These are phyloP conservation scores for Agrochola litura DNA, from an alignment of 2,888 invertebrate genomes.

Conservation along the genomic window DNA sequence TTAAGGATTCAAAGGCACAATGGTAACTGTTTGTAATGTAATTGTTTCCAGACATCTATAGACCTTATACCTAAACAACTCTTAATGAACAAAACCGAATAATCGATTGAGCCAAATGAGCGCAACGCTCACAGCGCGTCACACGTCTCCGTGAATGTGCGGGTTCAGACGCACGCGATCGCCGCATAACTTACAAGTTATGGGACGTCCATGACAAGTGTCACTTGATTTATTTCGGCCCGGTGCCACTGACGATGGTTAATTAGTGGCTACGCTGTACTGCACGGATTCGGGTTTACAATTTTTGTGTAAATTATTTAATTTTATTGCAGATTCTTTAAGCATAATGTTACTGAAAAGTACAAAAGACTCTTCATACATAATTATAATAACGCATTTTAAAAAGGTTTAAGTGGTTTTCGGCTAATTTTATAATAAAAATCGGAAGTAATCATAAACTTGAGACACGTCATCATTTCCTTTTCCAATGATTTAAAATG, in stretches of 20 bases:
- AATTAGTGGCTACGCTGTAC: constrained; percentile 62
- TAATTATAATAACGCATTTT: too few species aligned
- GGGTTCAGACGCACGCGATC: constrained; percentile 68
- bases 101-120: constrained; percentile 3
- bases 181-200: constrained; percentile 82
- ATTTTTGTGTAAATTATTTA: background rate
- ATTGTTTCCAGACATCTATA: background rate
- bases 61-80: background rate
- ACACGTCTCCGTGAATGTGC: constrained; percentile 21
- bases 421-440: too few species aligned
- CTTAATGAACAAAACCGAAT: background rate
- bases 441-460: background rate
- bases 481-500: background rate
- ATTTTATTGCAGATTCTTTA: background rate
- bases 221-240: constrained; percentile 78
- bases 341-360: background rate
- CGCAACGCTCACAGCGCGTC: background rate
- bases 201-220: constrained; percentile 80
- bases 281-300: constrained; percentile 19
- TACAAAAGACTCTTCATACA: background rate
- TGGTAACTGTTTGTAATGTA: background rate
- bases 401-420: background rate
- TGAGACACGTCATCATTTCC: too few species aligned
- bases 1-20: background rate
- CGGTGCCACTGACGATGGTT: constrained; percentile 64